phyloP scores from a whole-genome alignment of 2,797 vertebrate genomes.

The Halcyon leucocephala region DNA sequence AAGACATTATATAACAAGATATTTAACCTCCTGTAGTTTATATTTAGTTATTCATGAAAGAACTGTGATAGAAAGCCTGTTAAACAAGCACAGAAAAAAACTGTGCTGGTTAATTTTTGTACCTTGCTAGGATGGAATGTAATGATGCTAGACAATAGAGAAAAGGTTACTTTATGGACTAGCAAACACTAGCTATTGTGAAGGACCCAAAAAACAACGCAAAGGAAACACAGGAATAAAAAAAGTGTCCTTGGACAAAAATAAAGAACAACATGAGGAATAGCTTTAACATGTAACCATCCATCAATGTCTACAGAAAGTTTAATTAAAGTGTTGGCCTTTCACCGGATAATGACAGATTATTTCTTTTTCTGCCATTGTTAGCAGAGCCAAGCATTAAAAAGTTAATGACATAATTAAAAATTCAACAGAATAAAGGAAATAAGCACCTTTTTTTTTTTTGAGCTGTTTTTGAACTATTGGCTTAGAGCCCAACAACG shows the following conservation, averaged over 20 bases:
- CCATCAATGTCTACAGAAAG: neutral
- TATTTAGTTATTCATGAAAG: slow-evolving; percentile 38
- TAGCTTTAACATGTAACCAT: neutral
- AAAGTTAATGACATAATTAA: neutral
- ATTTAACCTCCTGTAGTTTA: slow-evolving; percentile 29
- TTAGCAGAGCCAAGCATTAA: neutral
- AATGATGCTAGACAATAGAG: neutral
- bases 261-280: neutral
- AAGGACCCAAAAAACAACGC: neutral
- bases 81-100: slow-evolving; percentile 2
- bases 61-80: slow-evolving; percentile 8
- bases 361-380: neutral
- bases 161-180: neutral
- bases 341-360: neutral
- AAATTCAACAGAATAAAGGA: neutral
- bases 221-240: neutral
- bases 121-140: neutral
- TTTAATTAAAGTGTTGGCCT: neutral
- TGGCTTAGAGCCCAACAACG: neutral
- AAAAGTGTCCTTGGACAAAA: neutral
- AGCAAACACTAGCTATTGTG: neutral
- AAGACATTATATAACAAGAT: slow-evolving; percentile 45
- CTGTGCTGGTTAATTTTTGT: neutral
- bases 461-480: neutral
- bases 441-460: neutral